Percentiles rank a stretch among this genome's conserved stretches.
Evolutionary conservation across 1,140 invertebrate genomes (phyloP).

Genomic region (Holotrichia oblita): DNA sequence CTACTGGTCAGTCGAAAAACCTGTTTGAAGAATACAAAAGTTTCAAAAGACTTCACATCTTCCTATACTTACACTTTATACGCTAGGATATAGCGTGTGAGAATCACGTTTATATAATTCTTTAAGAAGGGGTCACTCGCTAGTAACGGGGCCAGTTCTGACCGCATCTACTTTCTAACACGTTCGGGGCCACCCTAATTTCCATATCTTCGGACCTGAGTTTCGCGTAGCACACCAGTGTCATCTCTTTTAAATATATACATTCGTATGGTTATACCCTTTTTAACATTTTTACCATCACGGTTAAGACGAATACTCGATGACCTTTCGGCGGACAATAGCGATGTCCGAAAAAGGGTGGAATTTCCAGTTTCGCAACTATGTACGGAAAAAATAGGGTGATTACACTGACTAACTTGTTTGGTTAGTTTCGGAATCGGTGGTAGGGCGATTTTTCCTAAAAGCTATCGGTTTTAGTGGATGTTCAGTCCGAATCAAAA

Average conservation of each 20-base stretch:
- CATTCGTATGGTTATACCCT: too few relatives aligned
- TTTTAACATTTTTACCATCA: background rate
- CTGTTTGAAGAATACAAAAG: background rate
- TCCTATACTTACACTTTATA: background rate
- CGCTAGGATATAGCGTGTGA: background rate
- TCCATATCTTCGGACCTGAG: background rate
- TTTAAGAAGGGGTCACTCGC: background rate
- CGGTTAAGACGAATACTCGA: background rate
- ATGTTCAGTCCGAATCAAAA: slow-evolving; percentile 51
- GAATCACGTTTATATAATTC: background rate
- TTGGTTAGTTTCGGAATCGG: background rate
- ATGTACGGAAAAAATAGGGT: background rate
- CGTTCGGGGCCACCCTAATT: background rate
- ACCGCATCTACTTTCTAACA: background rate
- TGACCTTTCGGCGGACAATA: background rate
- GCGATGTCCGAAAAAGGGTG: background rate
- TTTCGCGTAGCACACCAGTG: background rate
- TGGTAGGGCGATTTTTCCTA: slow-evolving; percentile 1
- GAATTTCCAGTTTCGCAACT: background rate
- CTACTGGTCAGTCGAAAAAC: background rate
- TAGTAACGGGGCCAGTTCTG: background rate
- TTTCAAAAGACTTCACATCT: background rate
- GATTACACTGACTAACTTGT: too few relatives aligned
- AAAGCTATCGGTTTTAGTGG: background rate
- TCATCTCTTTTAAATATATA: too few relatives aligned